Evolutionary conservation across 2,797 vertebrate species (phyloP), one percentile per base, ranked within the genome.

Genomic region (Orestias chungarensis): DNA sequence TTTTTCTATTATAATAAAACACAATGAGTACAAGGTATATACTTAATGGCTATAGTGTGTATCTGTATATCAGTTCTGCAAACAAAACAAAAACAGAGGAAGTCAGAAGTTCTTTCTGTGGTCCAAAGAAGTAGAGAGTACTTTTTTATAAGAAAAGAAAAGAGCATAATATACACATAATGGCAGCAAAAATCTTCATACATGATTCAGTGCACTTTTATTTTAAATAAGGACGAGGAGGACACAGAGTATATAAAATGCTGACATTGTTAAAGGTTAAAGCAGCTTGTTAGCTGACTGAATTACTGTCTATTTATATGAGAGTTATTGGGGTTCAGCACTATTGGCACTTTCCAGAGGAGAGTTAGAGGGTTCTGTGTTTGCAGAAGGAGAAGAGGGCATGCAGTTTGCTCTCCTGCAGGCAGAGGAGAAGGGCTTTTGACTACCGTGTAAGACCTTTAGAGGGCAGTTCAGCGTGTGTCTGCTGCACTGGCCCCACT

Each of bases 401-500:
- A 86, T 78, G 75, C 88, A 91, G 83, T 86, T 93, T 3, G 84
- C 86, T 38, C 84, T 83, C 70, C 87, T 88, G 80, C 87, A 93
- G 68, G 76, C 79, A 43, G 91, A 78, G 75, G 91, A 80, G 75
- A 92, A 84, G 46, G 87, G 83, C 66, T 89, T 88, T 6, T 86
- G 88, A 72, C 82, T 43, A 0, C 71, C 74, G 40, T 91, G 93
- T 23, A 94, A 88, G 35, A 94, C 93, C 82, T 93, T 95, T 74
- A 96, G 80, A 9, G 96, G 95, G 80, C 96, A 96, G 82, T 96
- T 97, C 29, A 96, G 93, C 82, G 96, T 92, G 83, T 96, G 95
- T 40, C 95, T 92, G 31, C 95, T 93, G 52, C 96, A 96, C 68
- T 95, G 96, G 49, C 95, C 89, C 89, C 91, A 94, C 72, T 94